Base-by-base conservation (phyloP, 2,797 vertebrate genomes). In the Cirrhinus mrigala region DNA sequence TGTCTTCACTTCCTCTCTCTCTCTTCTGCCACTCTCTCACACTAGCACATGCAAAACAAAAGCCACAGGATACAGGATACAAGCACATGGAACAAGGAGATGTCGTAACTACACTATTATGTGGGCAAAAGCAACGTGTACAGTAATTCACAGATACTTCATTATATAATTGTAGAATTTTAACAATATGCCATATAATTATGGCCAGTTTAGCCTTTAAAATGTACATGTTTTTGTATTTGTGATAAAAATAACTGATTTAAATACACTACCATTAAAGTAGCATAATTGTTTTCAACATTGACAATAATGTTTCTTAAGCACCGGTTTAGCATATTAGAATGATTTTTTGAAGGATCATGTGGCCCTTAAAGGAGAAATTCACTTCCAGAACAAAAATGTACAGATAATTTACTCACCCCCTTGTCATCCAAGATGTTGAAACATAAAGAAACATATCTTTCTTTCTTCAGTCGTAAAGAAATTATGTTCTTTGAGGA, bases 71-170 rank as follows among this genome's bases (percentile, higher is more conserved):
- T 48, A 69, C 48, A 78, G 29, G 33, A 83, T 83, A 24, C 27
- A 77, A 66, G 22, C 56, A 46, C n/a, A 76, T 6, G 76, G 62
- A 84, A 69, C 46, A 81, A 80, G 56, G 56, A 64, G 58, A 79
- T 60, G 44, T 46, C 22, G 20, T 40, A 77, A 58, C 54, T 77
- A 60, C 12, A 40, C 15, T 40, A 15, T 77, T 77, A 77, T 58
- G 33, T 40, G 22, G 9, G 15, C 15, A 18, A 79, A 46, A 79
- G 16, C 15, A 58, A 58, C 24, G 33, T 18, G 27, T 37, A 62
- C 18, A 62, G 33, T n/a, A 37, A 46, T 73, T 16, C 10, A 73
- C 56, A 62, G 8, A 46, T 18, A 56, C 56, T 18, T 76, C 6
- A 27, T 60, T 62, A 24, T 27, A 11, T 46, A 10, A 20, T 27